Evolutionary conservation across 2,888 invertebrate species (phyloP).

Genomic region (Cylloceria caligata): DNA sequence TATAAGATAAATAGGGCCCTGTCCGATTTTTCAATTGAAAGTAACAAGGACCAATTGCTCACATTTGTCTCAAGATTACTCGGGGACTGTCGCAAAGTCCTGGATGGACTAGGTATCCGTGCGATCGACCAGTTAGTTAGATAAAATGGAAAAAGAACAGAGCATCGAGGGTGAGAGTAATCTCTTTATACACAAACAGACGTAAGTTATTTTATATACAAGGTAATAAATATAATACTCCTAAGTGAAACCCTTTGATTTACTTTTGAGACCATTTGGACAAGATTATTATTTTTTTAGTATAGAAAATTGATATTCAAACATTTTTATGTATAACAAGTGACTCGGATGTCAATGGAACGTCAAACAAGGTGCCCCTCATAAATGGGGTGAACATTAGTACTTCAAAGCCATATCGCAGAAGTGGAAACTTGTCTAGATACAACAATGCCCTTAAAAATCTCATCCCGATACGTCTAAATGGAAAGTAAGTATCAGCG

Average conservation of each 20-base stretch:
- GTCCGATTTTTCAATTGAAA: constrained; percentile 2
- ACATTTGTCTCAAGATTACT: too few species aligned
- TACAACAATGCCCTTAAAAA: constrained; percentile 78
- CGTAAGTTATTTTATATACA: constrained; percentile 27
- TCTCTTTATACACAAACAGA: neutral
- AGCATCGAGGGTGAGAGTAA: constrained; percentile 16
- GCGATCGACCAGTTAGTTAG: too few species aligned
- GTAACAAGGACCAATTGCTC: constrained; percentile 35
- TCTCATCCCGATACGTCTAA: constrained; percentile 78
- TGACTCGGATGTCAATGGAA: constrained; percentile 10
- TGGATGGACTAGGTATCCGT: neutral
- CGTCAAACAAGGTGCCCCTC: constrained; percentile 28
- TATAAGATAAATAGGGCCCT: neutral
- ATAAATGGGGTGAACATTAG: constrained; percentile 33
- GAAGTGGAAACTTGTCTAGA: constrained; percentile 69
- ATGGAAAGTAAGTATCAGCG: constrained; percentile 72
- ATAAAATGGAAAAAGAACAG: constrained; percentile 33
- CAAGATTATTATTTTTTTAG: too few species aligned
- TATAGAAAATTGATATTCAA: too few species aligned
- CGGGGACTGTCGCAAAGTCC: too few species aligned
- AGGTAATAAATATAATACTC: neutral
- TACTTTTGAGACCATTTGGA: too few species aligned
- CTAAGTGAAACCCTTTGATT: too few species aligned
- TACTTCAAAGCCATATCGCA: constrained; percentile 56
- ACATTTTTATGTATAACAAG: constrained; percentile 10